A percentile compares a stretch with the other conserved stretches of the same genome.
These are phyloP conservation scores for Neodiprion lecontei DNA, from an alignment of 1,140 invertebrate genomes.

Conservation along the genomic window DNA sequence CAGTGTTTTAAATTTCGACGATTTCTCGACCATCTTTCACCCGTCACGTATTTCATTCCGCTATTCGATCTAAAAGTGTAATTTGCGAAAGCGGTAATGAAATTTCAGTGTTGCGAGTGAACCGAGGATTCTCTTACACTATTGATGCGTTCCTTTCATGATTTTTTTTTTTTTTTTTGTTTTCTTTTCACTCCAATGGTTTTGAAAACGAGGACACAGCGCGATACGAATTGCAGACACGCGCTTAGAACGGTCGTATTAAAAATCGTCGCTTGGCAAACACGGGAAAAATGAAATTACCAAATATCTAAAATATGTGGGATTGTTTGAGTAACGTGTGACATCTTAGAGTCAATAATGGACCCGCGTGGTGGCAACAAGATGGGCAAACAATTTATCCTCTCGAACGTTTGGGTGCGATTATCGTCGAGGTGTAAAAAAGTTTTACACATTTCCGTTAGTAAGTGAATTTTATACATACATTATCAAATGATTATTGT, in stretches of 20 bases:
- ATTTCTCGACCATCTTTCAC: too few relatives aligned
- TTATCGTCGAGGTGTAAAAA: slow-evolving; percentile 44
- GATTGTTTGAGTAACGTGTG: slow-evolving; percentile 45
- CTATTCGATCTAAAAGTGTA: background rate
- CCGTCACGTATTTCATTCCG: too few relatives aligned
- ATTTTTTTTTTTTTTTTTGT: too few relatives aligned
- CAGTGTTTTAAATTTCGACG: too few relatives aligned
- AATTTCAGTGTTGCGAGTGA: background rate
- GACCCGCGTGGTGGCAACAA: slow-evolving; percentile 31
- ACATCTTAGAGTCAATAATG: slow-evolving; percentile 43
- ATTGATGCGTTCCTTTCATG: too few relatives aligned
- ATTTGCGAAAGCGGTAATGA: background rate
- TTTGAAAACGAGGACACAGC: background rate
- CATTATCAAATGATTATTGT: background rate
- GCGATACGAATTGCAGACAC: background rate
- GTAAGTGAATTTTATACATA: background rate
- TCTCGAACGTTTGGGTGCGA: slow-evolving; percentile 43
- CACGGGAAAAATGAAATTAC: slow-evolving; percentile 27
- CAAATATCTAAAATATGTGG: slow-evolving; percentile 39
- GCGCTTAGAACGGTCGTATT: background rate
- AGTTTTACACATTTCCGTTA: slow-evolving; percentile 38
- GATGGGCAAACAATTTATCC: slow-evolving; percentile 44
- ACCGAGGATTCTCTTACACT: background rate
- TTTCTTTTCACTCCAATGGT: background rate
- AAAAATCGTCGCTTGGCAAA: slow-evolving; percentile 19